Evolutionary conservation across 37 sponge, comb jelly and placozoan species (phyloP), one percentile per base, ranked within the genome.

Genomic region (Bolinopsis microptera): DNA sequence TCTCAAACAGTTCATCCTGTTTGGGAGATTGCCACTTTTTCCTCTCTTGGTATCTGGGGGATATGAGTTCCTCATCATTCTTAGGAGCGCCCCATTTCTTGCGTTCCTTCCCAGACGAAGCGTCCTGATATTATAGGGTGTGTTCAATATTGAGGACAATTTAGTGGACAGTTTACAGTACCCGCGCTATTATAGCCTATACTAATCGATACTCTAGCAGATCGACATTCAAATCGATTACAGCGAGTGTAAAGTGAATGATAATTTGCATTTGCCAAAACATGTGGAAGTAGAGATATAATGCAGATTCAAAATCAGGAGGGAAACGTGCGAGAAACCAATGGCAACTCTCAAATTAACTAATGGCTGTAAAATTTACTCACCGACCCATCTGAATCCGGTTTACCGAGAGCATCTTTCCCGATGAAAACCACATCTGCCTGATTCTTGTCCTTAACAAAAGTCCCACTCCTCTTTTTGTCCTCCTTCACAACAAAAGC

Each of bases 1-100:
- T 86, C 61, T 86, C 90, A 27, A 34, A 86, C 0, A 86, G 90
- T 5, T 28, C 32, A 48, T 86, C 90, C 0, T 39, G 61, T 86
- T 86, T 86, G 48, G 61, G n/a, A 27, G 36, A 40, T 5, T 86
- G 48, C 90, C 90, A 86, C 30, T 86, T 86, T 27, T 86, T 86
- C 48, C 90, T 28, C 39, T 86, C 90, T 38, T 86, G 90, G 0
- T 40, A 34, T 39, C 90, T 39, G 61, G 90, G 90, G 26, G 90
- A 86, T 30, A 72, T 72, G 26, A 28, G 31, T n/a, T 72, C 75
- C 13, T 48, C 9, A 33, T 27, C 32, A 1, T 1, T 33, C 21
- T 13, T 31, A 48, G 90, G 90, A 24, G 90, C 30, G 0, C 61
- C 90, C 90, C 90, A 86, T 30, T 86, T 86, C 90, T 86, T 86